These are phyloP conservation scores for Pangasianodon gigas DNA, from an alignment of 2,113 vertebrate species.

Conservation along the genomic window DNA sequence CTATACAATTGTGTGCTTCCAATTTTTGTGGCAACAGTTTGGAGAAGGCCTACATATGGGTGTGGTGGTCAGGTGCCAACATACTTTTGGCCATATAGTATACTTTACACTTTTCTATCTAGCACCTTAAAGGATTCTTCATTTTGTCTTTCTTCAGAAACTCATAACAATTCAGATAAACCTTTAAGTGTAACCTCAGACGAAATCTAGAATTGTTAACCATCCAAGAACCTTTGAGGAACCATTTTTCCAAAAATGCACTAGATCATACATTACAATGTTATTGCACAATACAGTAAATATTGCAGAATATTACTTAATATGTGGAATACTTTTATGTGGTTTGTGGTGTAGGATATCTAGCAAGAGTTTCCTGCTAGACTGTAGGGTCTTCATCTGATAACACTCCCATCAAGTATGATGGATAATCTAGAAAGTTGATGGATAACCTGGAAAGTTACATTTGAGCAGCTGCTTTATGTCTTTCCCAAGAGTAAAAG, in stretches of 20 bases:
- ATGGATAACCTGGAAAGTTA: neutral
- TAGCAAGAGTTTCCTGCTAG: neutral
- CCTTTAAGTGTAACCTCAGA: neutral
- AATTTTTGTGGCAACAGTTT: neutral
- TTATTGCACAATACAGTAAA: neutral
- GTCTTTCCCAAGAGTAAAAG: neutral
- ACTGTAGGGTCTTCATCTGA: neutral
- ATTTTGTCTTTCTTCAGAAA: neutral
- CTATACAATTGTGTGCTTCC: neutral
- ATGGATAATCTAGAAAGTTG: neutral
- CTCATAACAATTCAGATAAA: neutral
- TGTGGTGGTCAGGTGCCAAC: neutral
- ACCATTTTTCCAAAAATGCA: neutral
- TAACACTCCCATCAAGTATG: neutral
- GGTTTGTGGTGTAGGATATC: neutral
- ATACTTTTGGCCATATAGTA: neutral
- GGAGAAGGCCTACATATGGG: neutral
- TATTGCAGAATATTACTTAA: neutral
- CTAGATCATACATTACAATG: neutral
- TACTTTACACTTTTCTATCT: neutral
- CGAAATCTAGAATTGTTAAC: neutral
- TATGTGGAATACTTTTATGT: neutral
- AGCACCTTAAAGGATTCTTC: neutral
- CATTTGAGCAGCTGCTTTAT: slow-evolving; percentile 8
- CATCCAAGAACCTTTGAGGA: neutral